Percentiles rank a stretch among this genome's conserved stretches.
Evolutionary conservation across 2,888 invertebrate species (phyloP).

Genomic region (Hirtodrosophila confusa): DNA sequence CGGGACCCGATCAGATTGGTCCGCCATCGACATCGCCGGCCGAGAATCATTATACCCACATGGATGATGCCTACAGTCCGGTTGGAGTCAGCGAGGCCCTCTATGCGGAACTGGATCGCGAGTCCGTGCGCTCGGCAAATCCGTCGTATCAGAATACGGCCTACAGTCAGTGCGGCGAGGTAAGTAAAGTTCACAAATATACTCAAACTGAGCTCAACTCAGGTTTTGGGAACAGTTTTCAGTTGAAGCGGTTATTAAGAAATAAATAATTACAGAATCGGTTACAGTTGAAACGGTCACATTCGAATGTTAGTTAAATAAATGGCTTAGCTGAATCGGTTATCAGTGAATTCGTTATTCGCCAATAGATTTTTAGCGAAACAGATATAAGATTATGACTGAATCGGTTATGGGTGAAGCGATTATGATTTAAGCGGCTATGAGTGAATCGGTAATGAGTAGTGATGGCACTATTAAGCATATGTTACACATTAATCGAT

Average conservation of each 20-base stretch:
- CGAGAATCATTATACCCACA: slow-evolving; percentile 90
- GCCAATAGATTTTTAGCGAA: too few species aligned
- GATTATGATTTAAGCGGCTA: background rate
- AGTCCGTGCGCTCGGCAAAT: slow-evolving; percentile 85
- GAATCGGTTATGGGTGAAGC: background rate
- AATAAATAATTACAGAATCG: background rate
- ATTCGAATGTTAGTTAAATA: background rate
- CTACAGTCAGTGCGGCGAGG: slow-evolving; percentile 86
- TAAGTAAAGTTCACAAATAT: slow-evolving; percentile 42
- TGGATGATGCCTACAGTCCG: slow-evolving; percentile 87
- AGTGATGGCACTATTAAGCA: too few species aligned
- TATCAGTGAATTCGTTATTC: too few species aligned
- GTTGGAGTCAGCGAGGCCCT: slow-evolving; percentile 87
- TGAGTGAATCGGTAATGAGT: background rate
- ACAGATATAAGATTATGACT: too few species aligned
- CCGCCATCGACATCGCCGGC: slow-evolving; percentile 85
- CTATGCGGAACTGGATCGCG: slow-evolving; percentile 89
- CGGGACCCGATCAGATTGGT: slow-evolving; percentile 85
- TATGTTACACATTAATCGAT: too few species aligned
- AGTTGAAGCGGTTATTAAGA: too few species aligned
- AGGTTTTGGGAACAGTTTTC: too few species aligned
- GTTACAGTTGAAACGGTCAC: background rate
- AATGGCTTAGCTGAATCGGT: too few species aligned
- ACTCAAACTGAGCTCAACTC: too few species aligned
- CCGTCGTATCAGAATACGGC: slow-evolving; percentile 90